Percentiles rank a stretch among this genome's conserved stretches.
These are phyloP conservation scores for Aphidius colemani DNA, from an alignment of 2,888 invertebrate species.

Conservation along the genomic window DNA sequence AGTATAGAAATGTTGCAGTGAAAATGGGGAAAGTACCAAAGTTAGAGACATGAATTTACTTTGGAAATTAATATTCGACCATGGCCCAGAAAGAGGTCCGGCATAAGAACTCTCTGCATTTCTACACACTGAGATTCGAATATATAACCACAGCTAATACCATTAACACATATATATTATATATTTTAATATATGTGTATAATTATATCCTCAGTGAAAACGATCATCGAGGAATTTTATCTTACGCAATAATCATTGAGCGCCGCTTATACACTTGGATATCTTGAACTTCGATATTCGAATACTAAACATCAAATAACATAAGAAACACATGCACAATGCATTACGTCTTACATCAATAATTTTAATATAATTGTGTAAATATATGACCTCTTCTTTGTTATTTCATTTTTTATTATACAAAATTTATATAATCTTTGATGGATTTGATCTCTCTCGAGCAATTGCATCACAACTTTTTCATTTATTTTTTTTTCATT, in stretches of 20 bases:
- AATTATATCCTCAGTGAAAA: slow-evolving; percentile 32
- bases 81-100: slow-evolving; percentile 45
- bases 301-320: slow-evolving; percentile 45
- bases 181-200: background rate
- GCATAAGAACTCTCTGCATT: slow-evolving; percentile 29
- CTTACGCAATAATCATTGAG: slow-evolving; percentile 33
- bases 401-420: background rate
- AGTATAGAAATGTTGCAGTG: too few species aligned
- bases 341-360: slow-evolving; percentile 19
- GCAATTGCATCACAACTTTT: background rate
- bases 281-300: slow-evolving; percentile 44
- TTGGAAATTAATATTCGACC: slow-evolving; percentile 39
- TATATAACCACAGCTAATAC: background rate
- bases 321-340: background rate
- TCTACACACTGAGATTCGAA: slow-evolving; percentile 9
- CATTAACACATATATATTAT: too few species aligned
- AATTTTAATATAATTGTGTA: slow-evolving; percentile 30
- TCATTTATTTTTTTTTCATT: too few species aligned
- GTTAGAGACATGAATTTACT: slow-evolving; percentile 1
- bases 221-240: slow-evolving; percentile 24
- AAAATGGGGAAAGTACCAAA: background rate
- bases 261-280: slow-evolving; percentile 24
- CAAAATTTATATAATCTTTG: background rate
- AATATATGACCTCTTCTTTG: slow-evolving; percentile 24
- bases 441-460: too few species aligned